Evolutionary conservation across 2,888 invertebrate species (phyloP).

Genomic region (Helleia helle): DNA sequence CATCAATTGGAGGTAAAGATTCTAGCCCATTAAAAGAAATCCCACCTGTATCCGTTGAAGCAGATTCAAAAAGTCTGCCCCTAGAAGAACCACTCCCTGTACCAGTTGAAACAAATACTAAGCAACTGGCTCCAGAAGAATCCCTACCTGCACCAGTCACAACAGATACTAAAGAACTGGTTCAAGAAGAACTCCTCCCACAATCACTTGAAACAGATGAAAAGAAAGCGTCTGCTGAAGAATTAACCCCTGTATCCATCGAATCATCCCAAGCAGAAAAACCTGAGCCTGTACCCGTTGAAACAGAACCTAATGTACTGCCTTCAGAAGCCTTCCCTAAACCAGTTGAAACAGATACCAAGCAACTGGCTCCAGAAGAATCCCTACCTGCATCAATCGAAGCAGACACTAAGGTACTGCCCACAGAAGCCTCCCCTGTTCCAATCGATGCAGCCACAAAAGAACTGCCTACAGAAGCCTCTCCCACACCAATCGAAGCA

Average conservation of each 20-base stretch:
- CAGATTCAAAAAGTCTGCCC: not conserved
- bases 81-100: constrained; percentile 18
- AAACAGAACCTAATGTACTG: not conserved
- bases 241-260: constrained; percentile 1
- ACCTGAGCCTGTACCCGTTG: constrained; percentile 3
- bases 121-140: not conserved
- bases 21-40: constrained; percentile 17
- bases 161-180: constrained; percentile 10
- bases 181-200: not conserved
- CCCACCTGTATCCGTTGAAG: constrained; percentile 18
- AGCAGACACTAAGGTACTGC: not conserved
- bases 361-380: not conserved
- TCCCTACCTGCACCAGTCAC: not conserved
- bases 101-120: constrained; percentile 10
- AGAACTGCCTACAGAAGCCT: not conserved
- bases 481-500: constrained; percentile 2
- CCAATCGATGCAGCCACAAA: constrained; percentile 5
- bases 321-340: not conserved
- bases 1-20: constrained; percentile 12
- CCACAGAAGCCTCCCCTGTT: not conserved
- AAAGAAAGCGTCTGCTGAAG: constrained; percentile 5
- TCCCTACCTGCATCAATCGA: not conserved
- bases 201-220: not conserved
- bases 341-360: constrained; percentile 3
- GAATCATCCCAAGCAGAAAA: not conserved